Evolutionary conservation across 2,888 invertebrate genomes (phyloP).

Genomic region (Eupithecia insigniata): DNA sequence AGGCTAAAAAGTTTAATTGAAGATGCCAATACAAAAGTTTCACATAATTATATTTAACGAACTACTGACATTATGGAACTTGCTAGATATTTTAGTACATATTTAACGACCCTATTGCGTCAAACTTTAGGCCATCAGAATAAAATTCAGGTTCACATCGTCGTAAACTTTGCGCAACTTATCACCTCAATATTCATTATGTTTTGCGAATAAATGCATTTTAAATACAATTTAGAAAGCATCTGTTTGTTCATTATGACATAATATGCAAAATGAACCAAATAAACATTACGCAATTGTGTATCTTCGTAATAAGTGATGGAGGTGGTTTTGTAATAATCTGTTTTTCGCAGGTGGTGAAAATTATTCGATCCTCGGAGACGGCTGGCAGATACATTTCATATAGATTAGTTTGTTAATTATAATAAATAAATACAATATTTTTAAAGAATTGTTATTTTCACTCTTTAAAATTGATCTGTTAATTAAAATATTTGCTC

Average conservation of each 20-base stretch:
- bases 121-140: not conserved
- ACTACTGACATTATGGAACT: not conserved
- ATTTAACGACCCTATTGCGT: slow-evolving; percentile 5
- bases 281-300: slow-evolving; percentile 5
- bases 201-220: slow-evolving; percentile 11
- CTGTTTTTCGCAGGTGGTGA: slow-evolving; percentile 90
- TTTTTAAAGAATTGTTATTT: slow-evolving; percentile 30
- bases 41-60: not conserved
- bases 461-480: no score
- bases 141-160: slow-evolving; percentile 1
- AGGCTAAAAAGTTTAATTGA: no score
- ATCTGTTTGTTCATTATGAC: not conserved
- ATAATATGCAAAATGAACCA: slow-evolving; percentile 26
- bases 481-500: no score
- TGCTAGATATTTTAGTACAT: not conserved
- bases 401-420: slow-evolving; percentile 94
- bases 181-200: not conserved
- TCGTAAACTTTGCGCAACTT: slow-evolving; percentile 41
- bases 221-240: slow-evolving; percentile 21
- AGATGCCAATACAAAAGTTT: not conserved
- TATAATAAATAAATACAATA: slow-evolving; percentile 38
- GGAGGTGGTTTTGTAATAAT: slow-evolving; percentile 1
- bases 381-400: slow-evolving; percentile 99
- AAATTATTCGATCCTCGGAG: slow-evolving; percentile 98
- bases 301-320: not conserved